Base-by-base conservation (phyloP, 2,888 invertebrate genomes). In the Gnatocerus cornutus region DNA sequence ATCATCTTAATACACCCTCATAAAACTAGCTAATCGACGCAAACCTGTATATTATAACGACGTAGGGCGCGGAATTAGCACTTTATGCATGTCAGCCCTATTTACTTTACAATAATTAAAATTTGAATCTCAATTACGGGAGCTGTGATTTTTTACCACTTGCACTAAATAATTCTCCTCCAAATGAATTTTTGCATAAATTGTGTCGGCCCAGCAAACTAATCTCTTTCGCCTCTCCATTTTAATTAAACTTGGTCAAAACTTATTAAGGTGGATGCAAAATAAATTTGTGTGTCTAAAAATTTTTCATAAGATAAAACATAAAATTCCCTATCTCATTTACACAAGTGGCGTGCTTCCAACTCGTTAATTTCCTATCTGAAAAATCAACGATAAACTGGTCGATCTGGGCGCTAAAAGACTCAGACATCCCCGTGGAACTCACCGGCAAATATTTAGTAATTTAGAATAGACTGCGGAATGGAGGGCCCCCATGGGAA, bases 381-480 rank as follows among this genome's bases (percentile, higher is more conserved):
- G 10, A 29, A 29, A 50, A 50, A 50, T 50, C 10, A 29, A n/a
- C 7, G 21, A 50, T 50, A 50, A 46, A 27, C 12, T 21, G n/a
- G 27, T 50, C 29, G 21, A 50, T 27, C 27, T 10, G 43, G 9
- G 43, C 45, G 27, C 14, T 45, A 43, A 58, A 58, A 50, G 50
- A 33, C 12, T 8, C 6, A 27, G 50, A 13, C 16, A 4, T 43
- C 64, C n/a, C 50, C n/a, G 0, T 16, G 14, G 64, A 55, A n/a
- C 13, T 14, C 10, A 27, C 27, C 43, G 30, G 58, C 50, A 67
- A 70, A 70, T 67, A 70, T 67, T 70, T 70, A 62, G 50, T 59
- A 63, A 70, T 70, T 70, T 70, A 63, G 59, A 66, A 53, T 62
- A 62, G 62, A 67, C 62, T 62, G 50, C 50, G 30, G 70, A 70